phyloP scores from a whole-genome alignment of 2,888 invertebrate genomes.

The Eurytoma californica region DNA sequence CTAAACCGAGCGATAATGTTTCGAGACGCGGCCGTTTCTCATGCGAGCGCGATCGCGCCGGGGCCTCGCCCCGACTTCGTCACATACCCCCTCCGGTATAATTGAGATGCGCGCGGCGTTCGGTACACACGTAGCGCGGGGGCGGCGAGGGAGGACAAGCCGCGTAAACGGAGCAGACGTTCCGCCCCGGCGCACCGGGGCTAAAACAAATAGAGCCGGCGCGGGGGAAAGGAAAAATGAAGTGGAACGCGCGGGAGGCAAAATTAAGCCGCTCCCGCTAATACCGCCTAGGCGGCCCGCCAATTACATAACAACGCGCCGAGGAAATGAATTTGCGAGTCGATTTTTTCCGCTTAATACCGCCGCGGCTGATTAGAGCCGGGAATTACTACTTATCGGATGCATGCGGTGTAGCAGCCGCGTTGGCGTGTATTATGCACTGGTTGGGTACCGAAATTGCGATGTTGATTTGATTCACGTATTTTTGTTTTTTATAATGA shows the following conservation, averaged over 20 bases:
- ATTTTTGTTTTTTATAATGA: no score
- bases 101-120: slow-evolving; percentile 40
- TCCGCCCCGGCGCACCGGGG: background rate
- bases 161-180: background rate
- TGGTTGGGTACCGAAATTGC: no score
- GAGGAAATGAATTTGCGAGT: background rate
- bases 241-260: background rate
- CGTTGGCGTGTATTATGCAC: no score
- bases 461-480: no score
- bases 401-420: background rate
- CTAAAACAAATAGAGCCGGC: slow-evolving; percentile 29
- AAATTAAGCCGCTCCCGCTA: slow-evolving; percentile 5
- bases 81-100: background rate
- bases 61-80: background rate
- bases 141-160: background rate
- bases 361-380: background rate
- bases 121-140: slow-evolving; percentile 25
- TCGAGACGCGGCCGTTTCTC: slow-evolving; percentile 2
- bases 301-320: background rate
- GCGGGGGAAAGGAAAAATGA: slow-evolving; percentile 20
- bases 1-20: slow-evolving; percentile 22
- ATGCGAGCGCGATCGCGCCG: slow-evolving; percentile 18
- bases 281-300: no score
- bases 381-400: background rate
- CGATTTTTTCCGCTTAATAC: background rate